phyloP scores from a whole-genome alignment of 2,113 vertebrate species.

The Heterotis niloticus region DNA sequence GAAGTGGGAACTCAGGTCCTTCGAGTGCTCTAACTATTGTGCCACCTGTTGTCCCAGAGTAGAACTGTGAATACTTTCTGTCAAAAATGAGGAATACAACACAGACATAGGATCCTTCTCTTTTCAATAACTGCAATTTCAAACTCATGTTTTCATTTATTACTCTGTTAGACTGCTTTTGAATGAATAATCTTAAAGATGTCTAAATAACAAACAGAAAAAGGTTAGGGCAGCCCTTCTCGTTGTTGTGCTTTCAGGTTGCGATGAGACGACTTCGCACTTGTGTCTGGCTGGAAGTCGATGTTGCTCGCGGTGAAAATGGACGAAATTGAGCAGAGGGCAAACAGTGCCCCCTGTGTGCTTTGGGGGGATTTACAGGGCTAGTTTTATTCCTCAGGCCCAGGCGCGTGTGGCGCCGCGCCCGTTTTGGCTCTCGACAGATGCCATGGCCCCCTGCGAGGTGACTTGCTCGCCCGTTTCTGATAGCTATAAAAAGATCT shows the following conservation, averaged over 20 bases:
- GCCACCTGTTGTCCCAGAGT: too few relatives aligned
- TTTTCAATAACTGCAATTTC: too few relatives aligned
- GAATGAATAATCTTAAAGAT: constrained; percentile 5
- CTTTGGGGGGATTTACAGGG: not conserved
- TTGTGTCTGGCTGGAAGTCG: constrained; percentile 10
- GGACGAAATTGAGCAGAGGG: not conserved
- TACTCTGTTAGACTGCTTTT: not conserved
- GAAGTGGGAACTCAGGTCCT: too few relatives aligned
- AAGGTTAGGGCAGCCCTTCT: not conserved
- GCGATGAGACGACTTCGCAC: not conserved
- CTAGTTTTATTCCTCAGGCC: not conserved
- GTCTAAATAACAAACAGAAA: too few relatives aligned
- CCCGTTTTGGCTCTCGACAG: not conserved
- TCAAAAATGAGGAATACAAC: too few relatives aligned
- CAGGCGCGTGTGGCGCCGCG: not conserved
- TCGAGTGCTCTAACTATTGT: too few relatives aligned
- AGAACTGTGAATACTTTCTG: too few relatives aligned
- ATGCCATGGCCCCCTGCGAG: not conserved
- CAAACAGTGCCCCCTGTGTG: not conserved
- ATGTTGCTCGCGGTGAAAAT: constrained; percentile 6
- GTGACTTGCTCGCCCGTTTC: not conserved
- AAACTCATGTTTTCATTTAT: too few relatives aligned
- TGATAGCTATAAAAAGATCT: not conserved
- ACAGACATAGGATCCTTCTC: too few relatives aligned
- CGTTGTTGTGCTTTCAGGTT: not conserved